Evolutionary conservation across 2,888 invertebrate species (phyloP), one percentile per base, ranked within the genome.

Genomic region (Ochlodes sylvanus): DNA sequence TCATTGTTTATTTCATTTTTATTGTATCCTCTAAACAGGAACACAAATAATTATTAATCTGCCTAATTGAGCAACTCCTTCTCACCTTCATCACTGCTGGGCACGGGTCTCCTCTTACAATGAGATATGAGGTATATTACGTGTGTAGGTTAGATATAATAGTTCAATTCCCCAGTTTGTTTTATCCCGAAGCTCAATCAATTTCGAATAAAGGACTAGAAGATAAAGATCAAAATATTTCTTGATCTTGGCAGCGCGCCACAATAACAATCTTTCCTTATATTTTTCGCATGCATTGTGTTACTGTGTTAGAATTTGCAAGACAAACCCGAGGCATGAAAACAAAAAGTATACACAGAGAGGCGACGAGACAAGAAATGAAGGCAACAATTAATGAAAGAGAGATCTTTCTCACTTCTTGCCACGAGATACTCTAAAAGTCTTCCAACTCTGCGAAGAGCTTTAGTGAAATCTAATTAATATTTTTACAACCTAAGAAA

Each of bases 251-350:
- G 60, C 58, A 60, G 7, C 52, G 60, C 52, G 54, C 57, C 42
- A 41, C 42, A 15, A 42, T 54, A 54, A 47, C 41, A 34, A 61
- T 12, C 60, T 67, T 61, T 44, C 7, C 61, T 54, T 55, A 15
- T 32, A 44, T 60, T 21, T 67, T 60, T 67, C 44, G 44, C 54
- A 58, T 60, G 67, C 67, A 67, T 67, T 67, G 67, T 67, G 67
- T 67, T 67, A 67, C 67, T 67, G 34, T 67, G 67, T 67, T 61
- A 61, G 54, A 34, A 44, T 60, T 66, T 57, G 66, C 60, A 34
- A 63, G 64, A 67, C 41, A 67, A 54, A 58, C 55, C 21, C 14
- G 44, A 47, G 64, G 47, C 15, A 57, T 12, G 27, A 55, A 60
- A 67, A 67, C 19, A 54, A 42, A 64, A 34, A 61, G 38, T 41